Base-by-base conservation (phyloP, 2,888 invertebrate genomes). In the Apamea anceps region DNA sequence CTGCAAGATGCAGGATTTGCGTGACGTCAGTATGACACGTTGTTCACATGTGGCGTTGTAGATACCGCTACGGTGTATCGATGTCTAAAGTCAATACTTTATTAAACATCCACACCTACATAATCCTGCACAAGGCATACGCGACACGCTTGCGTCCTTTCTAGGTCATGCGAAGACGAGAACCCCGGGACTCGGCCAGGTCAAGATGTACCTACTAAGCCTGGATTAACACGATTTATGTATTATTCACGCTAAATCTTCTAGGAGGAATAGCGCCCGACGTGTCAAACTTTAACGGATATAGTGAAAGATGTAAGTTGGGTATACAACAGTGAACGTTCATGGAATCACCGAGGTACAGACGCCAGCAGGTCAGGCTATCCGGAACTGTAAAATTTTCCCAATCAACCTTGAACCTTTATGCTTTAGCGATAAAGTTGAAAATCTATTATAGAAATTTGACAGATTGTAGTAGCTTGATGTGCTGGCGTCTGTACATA, bases 91-190 rank as follows among this genome's bases (percentile, higher is more conserved):
- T 48, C 28, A 48, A 70, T 21, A 18, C 13, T 48, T n/a, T 71
- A 15, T 32, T 10, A 18, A 48, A 45, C 2, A 60, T 15, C 12
- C n/a, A 57, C 15, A 48, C n/a, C 10, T 10, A 21, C 18, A 48
- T 57, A 81, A 84, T 67, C 45, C 28, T 42, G 25, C 28, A 67
- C 28, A 48, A 37, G 21, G 15, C n/a, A 28, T 28, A 51, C 18
- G 25, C 32, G 18, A 54, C 51, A 45, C 45, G 51, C 57, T 18
- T 48, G 48, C 48, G 10, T 57, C n/a, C 32, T 75, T 76, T 84
- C 66, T 74, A 87, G 79, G 87, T 78, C 84, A 79, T n/a, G 45
- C 51, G 7, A 37, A 74, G 62, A 83, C 70, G n/a, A 48, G 42
- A 7, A 63, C 28, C 37, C 25, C 62, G 85, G 72, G 72, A 75